These are phyloP conservation scores for Vireo altiloquus DNA, from an alignment of 2,113 vertebrate species.

Conservation along the genomic window DNA sequence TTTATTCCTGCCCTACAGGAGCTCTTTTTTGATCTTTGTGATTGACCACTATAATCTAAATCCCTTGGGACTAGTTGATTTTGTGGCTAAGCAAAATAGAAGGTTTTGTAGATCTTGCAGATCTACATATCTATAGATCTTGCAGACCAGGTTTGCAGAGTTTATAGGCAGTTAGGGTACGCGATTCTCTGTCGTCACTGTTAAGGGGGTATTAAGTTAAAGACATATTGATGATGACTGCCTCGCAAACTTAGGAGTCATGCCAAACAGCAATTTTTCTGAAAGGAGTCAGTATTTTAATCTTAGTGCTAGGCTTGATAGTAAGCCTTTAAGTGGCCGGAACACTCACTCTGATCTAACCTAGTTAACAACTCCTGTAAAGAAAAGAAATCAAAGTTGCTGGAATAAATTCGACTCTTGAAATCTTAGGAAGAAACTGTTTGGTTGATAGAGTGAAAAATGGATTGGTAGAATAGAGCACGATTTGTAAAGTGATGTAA, in stretches of 20 bases:
- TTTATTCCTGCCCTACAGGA: neutral
- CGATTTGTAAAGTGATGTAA: neutral
- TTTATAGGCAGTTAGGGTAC: neutral
- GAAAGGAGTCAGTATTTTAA: neutral
- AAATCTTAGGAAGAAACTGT: neutral
- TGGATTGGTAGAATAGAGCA: neutral
- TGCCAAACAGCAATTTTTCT: neutral
- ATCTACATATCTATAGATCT: neutral
- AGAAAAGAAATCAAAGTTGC: neutral
- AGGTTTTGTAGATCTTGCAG: neutral
- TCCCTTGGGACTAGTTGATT: neutral
- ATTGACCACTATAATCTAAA: neutral
- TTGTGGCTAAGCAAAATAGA: slow-evolving; percentile 26
- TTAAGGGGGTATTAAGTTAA: neutral
- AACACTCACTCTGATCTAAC: neutral
- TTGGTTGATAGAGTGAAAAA: neutral
- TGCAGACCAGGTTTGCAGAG: neutral
- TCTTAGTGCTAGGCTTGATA: neutral
- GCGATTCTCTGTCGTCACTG: neutral
- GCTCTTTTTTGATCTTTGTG: neutral
- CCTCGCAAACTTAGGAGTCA: neutral
- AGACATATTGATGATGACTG: neutral
- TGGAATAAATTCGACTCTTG: neutral
- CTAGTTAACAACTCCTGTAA: neutral
- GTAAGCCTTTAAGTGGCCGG: neutral